A percentile compares a stretch with the other conserved stretches of the same genome.
Conservation (phyloP, 2,888 invertebrate genomes). For the Hoplodrina ambigua region DNA sequence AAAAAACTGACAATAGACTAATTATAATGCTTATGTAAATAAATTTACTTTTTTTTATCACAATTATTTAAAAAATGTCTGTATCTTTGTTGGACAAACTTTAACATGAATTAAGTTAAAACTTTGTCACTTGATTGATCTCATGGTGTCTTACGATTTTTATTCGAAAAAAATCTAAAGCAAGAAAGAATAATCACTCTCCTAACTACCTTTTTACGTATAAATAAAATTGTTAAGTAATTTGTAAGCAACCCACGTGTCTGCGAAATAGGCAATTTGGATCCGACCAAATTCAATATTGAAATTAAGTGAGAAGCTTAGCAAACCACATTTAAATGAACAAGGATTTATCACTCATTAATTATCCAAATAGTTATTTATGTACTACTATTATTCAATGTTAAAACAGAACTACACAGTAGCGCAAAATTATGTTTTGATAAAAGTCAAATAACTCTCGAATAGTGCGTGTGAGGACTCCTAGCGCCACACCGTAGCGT, state of each 20-base stretch:
- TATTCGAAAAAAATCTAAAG: background rate
- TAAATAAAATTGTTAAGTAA: background rate
- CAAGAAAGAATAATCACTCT: background rate
- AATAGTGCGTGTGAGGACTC: background rate
- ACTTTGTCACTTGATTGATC: background rate
- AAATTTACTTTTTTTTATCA: too few species aligned
- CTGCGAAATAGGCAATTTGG: slow-evolving; percentile 27
- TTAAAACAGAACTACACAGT: background rate
- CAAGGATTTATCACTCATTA: slow-evolving; percentile 10
- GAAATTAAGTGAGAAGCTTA: slow-evolving; percentile 10
- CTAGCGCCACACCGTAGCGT: slow-evolving; percentile 50
- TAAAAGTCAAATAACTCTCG: background rate
- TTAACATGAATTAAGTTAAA: too few species aligned
- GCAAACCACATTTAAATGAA: slow-evolving; percentile 21
- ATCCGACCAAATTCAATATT: slow-evolving; percentile 16
- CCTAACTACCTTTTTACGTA: background rate
- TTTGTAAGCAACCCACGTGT: slow-evolving; percentile 10
- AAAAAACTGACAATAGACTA: too few species aligned
- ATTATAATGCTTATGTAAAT: too few species aligned
- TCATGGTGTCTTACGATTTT: background rate
- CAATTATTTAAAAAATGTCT: too few species aligned
- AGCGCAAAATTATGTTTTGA: background rate
- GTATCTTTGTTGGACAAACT: too few species aligned
- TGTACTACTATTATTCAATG: background rate
- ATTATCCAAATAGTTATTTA: background rate